Percentiles rank a stretch among this genome's conserved stretches.
These are phyloP conservation scores for Aleiodes sp. DNA, from an alignment of 1,140 invertebrate species.

Conservation along the genomic window DNA sequence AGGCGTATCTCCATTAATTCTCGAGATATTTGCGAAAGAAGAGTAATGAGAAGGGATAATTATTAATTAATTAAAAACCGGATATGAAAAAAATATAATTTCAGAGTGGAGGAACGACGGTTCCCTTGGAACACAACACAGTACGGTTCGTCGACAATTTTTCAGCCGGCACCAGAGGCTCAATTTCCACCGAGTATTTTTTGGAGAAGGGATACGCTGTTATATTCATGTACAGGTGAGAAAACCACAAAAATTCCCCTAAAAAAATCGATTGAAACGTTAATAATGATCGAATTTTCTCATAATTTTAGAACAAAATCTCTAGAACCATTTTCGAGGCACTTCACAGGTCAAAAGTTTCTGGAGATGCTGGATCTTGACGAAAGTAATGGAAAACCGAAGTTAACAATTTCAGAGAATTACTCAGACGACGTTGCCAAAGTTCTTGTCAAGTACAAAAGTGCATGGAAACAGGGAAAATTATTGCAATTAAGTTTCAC, in stretches of 20 bases:
- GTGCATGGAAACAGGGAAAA: conserved; percentile 71
- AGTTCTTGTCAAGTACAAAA: conserved; percentile 78
- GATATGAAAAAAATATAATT: conserved; percentile 43
- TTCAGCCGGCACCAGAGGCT: conserved; percentile 93
- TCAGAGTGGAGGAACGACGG: conserved; percentile 94
- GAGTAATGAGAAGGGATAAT: not conserved
- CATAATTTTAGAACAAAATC: conserved; percentile 78
- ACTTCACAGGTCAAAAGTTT: conserved; percentile 82
- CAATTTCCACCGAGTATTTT: conserved; percentile 96
- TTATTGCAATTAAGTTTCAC: conserved; percentile 83
- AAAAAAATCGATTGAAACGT: conserved; percentile 7
- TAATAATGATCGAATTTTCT: conserved; percentile 26
- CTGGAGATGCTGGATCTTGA: conserved; percentile 82
- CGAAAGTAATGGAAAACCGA: conserved; percentile 69
- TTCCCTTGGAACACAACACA: conserved; percentile 95
- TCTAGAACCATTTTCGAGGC: conserved; percentile 87
- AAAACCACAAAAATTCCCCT: not conserved
- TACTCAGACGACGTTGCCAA: conserved; percentile 75
- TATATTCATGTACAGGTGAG: conserved; percentile 79
- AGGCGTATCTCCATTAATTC: too few species aligned
- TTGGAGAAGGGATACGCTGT: conserved; percentile 82
- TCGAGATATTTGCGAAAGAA: not conserved
- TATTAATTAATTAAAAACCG: not conserved
- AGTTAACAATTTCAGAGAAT: conserved; percentile 73
- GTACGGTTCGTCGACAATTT: conserved; percentile 99